Conservation (phyloP, 2,888 invertebrate species). For the Eledone cirrhosa region DNA sequence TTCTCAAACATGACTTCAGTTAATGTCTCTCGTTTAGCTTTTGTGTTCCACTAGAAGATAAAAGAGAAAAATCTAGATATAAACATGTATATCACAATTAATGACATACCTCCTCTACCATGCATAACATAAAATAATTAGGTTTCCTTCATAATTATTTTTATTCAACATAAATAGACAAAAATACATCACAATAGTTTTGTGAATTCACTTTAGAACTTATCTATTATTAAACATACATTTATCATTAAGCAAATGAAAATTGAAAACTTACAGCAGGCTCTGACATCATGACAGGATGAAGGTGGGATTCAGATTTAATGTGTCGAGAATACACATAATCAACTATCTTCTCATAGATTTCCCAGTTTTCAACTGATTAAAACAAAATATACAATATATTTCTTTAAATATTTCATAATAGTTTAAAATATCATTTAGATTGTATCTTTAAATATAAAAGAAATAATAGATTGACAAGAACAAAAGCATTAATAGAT, state of each 20-base stretch:
- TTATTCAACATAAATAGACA: too few species aligned
- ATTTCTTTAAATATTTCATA: too few species aligned
- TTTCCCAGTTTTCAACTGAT: conserved; percentile 93
- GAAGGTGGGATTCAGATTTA: conserved; percentile 91
- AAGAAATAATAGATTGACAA: too few species aligned
- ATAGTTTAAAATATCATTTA: too few species aligned
- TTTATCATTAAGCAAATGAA: background rate
- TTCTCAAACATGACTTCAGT: conserved; percentile 99
- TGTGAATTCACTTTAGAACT: too few species aligned
- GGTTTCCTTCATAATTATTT: too few species aligned
- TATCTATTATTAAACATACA: too few species aligned
- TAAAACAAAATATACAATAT: conserved; percentile 35
- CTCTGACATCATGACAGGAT: conserved; percentile 97
- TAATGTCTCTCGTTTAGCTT: conserved; percentile 90
- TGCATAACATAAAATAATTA: too few species aligned
- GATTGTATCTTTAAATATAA: too few species aligned
- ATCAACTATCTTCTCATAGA: conserved; percentile 94
- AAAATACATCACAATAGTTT: too few species aligned
- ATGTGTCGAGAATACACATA: conserved; percentile 94
- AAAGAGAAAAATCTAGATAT: conserved; percentile 7
- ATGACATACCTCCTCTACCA: too few species aligned
- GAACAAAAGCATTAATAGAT: too few species aligned
- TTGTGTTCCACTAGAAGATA: conserved; percentile 80
- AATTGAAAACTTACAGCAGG: conserved; percentile 74
- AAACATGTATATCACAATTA: background rate